Conservation (phyloP, 1,140 invertebrate genomes). For the Chironomus striatipennis region DNA sequence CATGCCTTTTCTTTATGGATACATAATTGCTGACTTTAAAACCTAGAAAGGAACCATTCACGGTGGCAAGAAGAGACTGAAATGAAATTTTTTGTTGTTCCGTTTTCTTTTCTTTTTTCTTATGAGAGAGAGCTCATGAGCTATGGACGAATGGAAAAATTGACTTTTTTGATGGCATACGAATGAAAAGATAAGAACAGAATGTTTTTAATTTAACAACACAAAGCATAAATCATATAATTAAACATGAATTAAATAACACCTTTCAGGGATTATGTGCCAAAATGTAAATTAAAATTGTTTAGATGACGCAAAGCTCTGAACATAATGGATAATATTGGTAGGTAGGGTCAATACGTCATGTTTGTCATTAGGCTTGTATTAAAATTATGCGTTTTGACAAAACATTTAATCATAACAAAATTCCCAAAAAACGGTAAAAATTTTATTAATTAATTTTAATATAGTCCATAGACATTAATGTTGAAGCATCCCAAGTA, state of each 20-base stretch:
- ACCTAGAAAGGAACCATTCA: constrained; percentile 12
- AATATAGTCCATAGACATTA: background rate
- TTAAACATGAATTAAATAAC: background rate
- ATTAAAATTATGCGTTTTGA: background rate
- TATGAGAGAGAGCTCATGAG: background rate
- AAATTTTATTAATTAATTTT: constrained; percentile 5
- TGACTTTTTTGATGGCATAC: constrained; percentile 2
- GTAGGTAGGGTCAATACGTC: background rate
- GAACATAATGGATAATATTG: constrained; percentile 7
- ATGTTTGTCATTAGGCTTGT: background rate
- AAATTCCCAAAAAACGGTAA: background rate
- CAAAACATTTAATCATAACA: background rate
- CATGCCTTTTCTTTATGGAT: constrained; percentile 11
- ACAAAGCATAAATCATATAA: background rate
- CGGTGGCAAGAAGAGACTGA: background rate
- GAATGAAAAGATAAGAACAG: background rate
- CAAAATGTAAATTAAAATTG: constrained; percentile 4
- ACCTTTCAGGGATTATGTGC: background rate
- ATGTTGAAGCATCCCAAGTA: background rate
- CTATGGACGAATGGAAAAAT: constrained; percentile 2
- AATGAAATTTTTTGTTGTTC: constrained; percentile 23
- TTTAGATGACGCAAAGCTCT: constrained; percentile 23
- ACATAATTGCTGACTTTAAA: constrained; percentile 19
- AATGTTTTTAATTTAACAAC: constrained; percentile 1
- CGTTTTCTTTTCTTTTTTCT: constrained; percentile 21